Evolutionary conservation across 64 coral and sea anemone genomes (phyloP).

Genomic region (Dendronephthya gigantea): DNA sequence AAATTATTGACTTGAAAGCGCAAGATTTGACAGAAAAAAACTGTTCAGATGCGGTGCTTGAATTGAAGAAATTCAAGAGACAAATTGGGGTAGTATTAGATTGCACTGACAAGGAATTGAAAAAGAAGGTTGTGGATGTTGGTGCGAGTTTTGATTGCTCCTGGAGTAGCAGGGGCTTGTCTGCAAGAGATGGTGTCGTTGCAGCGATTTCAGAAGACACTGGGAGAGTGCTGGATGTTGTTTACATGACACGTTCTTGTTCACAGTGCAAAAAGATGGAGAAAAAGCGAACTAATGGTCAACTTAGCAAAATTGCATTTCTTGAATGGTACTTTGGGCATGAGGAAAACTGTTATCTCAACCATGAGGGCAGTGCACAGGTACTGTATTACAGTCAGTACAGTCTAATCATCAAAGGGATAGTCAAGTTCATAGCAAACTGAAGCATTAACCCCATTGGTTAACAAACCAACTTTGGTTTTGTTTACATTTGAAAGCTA

Average conservation of each 20-base stretch:
- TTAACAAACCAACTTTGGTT: too few species aligned
- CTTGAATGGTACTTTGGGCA: slow-evolving; percentile 35
- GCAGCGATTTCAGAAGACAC: slow-evolving; percentile 31
- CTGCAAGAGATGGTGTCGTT: slow-evolving; percentile 34
- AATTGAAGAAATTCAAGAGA: neutral
- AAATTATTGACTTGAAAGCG: neutral
- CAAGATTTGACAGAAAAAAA: neutral
- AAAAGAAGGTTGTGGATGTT: neutral
- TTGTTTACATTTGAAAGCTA: too few species aligned
- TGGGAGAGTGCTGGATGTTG: slow-evolving; percentile 40
- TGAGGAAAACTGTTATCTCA: slow-evolving; percentile 29
- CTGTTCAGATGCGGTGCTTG: neutral
- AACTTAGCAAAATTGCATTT: slow-evolving; percentile 26
- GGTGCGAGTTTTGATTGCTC: slow-evolving; percentile 14
- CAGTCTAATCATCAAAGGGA: neutral
- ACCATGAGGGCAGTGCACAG: slow-evolving; percentile 34
- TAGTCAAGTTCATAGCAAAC: neutral
- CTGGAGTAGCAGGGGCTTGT: slow-evolving; percentile 30
- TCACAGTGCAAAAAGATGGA: slow-evolving; percentile 31
- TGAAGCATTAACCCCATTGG: too few species aligned
- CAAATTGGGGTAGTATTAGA: neutral
- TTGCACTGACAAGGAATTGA: neutral
- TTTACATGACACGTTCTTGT: slow-evolving; percentile 24
- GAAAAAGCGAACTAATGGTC: neutral
- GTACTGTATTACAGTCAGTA: neutral